Conservation (phyloP, 2,888 invertebrate genomes). For the Drosophila anomalipes region DNA sequence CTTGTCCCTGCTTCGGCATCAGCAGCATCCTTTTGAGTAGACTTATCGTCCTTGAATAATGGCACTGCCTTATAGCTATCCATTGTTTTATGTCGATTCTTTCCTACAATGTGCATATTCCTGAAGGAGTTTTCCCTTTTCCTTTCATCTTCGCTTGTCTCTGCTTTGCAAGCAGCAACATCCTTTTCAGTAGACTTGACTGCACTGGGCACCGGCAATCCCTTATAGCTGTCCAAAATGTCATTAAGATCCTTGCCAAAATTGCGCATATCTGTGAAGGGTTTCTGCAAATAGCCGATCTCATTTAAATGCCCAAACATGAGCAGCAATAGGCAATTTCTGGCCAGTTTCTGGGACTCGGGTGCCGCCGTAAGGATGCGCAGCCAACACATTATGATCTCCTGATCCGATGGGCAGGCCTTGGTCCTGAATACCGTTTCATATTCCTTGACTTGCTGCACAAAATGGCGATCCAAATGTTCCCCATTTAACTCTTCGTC, state of each 20-base stretch:
- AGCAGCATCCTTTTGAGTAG: neutral
- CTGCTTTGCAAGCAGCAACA: neutral
- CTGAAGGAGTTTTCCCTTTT: no score
- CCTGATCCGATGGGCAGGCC: conserved; percentile 40
- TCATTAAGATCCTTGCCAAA: conserved; percentile 43
- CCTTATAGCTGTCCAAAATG: conserved; percentile 49
- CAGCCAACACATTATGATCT: conserved; percentile 49
- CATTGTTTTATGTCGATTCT: neutral
- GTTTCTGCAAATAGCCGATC: conserved; percentile 41
- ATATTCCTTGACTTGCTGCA: conserved; percentile 35
- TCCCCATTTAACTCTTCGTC: neutral
- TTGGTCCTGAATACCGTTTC: neutral
- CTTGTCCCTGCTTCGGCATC: neutral
- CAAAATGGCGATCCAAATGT: conserved; percentile 51
- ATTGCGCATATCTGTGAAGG: conserved; percentile 53
- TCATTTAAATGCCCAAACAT: conserved; percentile 59
- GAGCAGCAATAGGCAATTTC: conserved; percentile 51
- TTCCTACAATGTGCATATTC: neutral
- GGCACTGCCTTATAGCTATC: neutral
- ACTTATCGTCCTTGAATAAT: neutral
- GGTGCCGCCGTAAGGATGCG: conserved; percentile 29
- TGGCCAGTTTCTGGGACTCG: conserved; percentile 42
- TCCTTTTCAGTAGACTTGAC: neutral
- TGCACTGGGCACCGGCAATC: conserved; percentile 9
- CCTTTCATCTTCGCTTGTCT: neutral